Base-by-base conservation (phyloP, 1,140 invertebrate species). In the Lucilia cuprina region DNA sequence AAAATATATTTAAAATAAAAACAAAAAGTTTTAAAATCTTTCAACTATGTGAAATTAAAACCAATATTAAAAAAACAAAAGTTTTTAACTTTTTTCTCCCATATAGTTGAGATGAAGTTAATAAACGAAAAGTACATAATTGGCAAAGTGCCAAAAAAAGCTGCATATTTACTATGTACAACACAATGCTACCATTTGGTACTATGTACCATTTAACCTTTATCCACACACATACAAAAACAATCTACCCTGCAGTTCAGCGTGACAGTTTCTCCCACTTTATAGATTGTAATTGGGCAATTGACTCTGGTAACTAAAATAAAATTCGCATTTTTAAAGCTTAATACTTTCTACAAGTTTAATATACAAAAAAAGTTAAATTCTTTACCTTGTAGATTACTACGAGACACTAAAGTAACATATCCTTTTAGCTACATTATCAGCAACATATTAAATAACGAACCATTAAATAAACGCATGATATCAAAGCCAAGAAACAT, bases 71-170 rank as follows among this genome's bases (percentile, higher is more conserved):
- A 41, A 41, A 41, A 41, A 41, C 7, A 41, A 41, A 41, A 14
- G 0, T 14, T 14, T 55, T 55, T 55, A 17, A 5, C 50, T 55
- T 55, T 55, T 55, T 49, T 30, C 3, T 12, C 8, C 50, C 17
- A 34, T 34, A 34, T 75, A 25, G 19, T n/a, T 47, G 75, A 78
- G 35, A 78, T 80, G 77, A 80, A 80, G 77, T 80, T 80, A 49
- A 80, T 50, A 50, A 49, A 21, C 41, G 77, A 49, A 50, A 80
- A 49, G 41, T 21, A 49, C 77, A 50, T 80, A 25, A 80, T 80
- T 80, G 77, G 77, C 77, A 80, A 21, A 80, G 41, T 80, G 77
- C 77, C 77, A 41, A 80, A 80, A 80, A 78, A 1, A n/a, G 14
- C n/a, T 1, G n/a, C 55, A 17, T 5, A 60, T n/a, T 12, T 12